Conservation (phyloP, 2,113 vertebrate species). For the Chitala chitala region DNA sequence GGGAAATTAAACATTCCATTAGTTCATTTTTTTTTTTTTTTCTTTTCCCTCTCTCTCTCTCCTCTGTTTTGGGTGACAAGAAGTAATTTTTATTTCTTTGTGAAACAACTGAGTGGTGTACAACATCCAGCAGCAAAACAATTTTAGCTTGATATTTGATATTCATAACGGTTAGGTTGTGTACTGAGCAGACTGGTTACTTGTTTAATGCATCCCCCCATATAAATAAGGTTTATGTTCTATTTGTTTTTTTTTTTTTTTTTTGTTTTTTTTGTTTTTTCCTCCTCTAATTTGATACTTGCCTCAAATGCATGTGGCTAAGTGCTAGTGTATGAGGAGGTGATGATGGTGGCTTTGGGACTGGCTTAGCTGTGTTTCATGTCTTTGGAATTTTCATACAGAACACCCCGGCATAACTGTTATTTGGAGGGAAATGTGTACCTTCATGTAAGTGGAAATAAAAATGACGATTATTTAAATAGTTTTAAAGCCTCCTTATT, state of each 20-base stretch:
- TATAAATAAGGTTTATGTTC: too few species aligned
- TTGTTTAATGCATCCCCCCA: too few species aligned
- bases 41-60: conserved; percentile 17
- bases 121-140: conserved; percentile 45
- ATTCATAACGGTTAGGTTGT: conserved; percentile 37
- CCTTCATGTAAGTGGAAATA: conserved; percentile 65
- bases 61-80: conserved; percentile 34
- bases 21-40: conserved; percentile 46
- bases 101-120: conserved; percentile 46
- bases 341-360: conserved; percentile 38
- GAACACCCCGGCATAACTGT: conserved; percentile 54
- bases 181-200: conserved; percentile 47
- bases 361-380: conserved; percentile 49
- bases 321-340: conserved; percentile 44
- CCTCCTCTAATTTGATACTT: conserved; percentile 48
- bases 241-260: conserved; percentile 43
- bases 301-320: conserved; percentile 56
- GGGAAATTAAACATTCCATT: conserved; percentile 56
- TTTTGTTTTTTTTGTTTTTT: conserved; percentile 33
- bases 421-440: conserved; percentile 52
- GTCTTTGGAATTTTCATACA: conserved; percentile 56
- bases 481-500: background rate
- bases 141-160: conserved; percentile 42
- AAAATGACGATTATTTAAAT: conserved; percentile 34
- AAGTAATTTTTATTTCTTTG: conserved; percentile 48